Base-by-base conservation (phyloP, 1,140 invertebrate genomes). In the Bursaphelenchus mucronatus region DNA sequence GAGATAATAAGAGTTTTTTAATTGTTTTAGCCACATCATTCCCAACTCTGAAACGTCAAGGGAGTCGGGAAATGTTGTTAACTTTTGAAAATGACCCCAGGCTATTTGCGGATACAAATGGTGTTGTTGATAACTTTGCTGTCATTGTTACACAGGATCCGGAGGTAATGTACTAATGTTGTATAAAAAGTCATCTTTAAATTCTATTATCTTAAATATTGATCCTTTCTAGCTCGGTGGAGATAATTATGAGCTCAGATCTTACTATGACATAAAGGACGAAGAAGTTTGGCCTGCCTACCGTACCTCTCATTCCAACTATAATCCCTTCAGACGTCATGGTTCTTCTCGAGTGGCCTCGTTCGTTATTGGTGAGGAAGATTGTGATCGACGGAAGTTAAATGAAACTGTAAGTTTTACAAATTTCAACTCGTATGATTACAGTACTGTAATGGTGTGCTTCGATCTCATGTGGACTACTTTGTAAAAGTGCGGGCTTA, bases 361-460 rank as follows among this genome's bases (percentile, higher is more conserved):
- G 3, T 79, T 78, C 55, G 57, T 76, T n/a, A 72, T 79, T 54
- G 76, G 76, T 13, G 64, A 75, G 45, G 78, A 79, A 46, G 76
- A 79, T 44, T 79, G 76, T 62, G 71, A 68, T 46, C 62, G 69
- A 40, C 66, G 78, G 17, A 76, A 70, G 53, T 57, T 79, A 13
- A 66, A 74, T 61, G 76, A 79, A 65, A 71, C 71, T 59, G 73
- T 75, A 52, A 19, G 59, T 67, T 67, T 19, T 9, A n/a, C 8
- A 11, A 11, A 63, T 15, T 3, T 43, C 57, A 17, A 62, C 7
- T 66, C 17, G 15, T 17, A 11, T 15, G 10, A 19, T 57, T 75
- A 54, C 56, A 75, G 77, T 79, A 70, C 50, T 79, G 76, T 61
- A 79, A 79, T 58, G 76, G 76, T 6, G 54, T 67, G 11, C 61